Percentiles rank a stretch among this genome's conserved stretches.
Conservation (phyloP, 2,797 vertebrate genomes). For the Hippocampus kuda region DNA sequence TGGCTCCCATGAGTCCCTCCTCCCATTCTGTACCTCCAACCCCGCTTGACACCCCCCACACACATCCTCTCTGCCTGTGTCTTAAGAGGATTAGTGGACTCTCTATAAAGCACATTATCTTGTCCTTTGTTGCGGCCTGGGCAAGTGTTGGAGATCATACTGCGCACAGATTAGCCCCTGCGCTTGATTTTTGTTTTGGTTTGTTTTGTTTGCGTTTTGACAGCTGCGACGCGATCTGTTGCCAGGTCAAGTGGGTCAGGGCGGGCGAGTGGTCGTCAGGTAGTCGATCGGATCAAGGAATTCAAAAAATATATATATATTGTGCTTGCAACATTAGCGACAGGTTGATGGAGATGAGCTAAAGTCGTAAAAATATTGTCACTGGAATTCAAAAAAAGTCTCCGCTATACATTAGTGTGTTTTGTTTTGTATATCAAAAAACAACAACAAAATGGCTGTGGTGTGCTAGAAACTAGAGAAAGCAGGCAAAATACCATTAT, state of each 20-base stretch:
- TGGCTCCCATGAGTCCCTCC: constrained; percentile 38
- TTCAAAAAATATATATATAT: background rate
- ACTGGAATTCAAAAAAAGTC: too few relatives aligned
- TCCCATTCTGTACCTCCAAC: background rate
- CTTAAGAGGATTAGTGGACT: constrained; percentile 62
- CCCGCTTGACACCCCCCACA: background rate
- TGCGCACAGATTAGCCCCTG: constrained; percentile 41
- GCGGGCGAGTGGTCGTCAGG: background rate
- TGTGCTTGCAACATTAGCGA: background rate
- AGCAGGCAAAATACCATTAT: too few relatives aligned
- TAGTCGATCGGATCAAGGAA: background rate
- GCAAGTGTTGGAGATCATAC: constrained; percentile 53
- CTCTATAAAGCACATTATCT: constrained; percentile 64
- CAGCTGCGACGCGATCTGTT: background rate
- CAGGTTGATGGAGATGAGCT: background rate
- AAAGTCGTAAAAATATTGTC: too few relatives aligned
- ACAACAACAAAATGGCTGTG: too few relatives aligned
- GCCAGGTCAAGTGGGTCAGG: background rate
- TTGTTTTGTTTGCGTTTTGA: background rate
- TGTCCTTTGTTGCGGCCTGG: constrained; percentile 55
- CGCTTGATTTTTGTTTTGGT: background rate
- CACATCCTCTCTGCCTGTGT: constrained; percentile 46
- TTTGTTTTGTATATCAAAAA: too few relatives aligned
- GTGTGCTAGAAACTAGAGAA: too few relatives aligned
- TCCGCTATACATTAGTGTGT: too few relatives aligned